Evolutionary conservation across 2,797 vertebrate species (phyloP).

Genomic region (Alexandromys oeconomus): DNA sequence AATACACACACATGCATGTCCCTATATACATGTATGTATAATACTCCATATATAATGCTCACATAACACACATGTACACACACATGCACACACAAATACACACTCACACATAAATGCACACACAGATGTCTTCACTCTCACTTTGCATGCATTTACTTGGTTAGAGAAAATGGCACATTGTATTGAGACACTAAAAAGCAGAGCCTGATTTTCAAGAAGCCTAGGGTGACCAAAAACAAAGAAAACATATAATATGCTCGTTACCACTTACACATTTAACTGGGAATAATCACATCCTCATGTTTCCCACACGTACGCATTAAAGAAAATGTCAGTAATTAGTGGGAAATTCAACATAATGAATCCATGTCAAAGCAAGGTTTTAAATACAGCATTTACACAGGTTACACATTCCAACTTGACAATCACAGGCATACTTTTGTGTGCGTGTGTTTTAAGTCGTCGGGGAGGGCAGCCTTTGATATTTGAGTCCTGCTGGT

Average conservation of each 20-base stretch:
- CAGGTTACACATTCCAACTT: conserved; percentile 80
- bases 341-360: conserved; percentile 82
- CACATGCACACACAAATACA: not conserved
- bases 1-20: not conserved
- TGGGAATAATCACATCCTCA: conserved; percentile 76
- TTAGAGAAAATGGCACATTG: not conserved
- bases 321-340: conserved; percentile 82
- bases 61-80: not conserved
- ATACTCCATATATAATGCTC: not conserved
- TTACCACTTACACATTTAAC: conserved; percentile 71
- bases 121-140: not conserved
- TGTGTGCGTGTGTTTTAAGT: conserved; percentile 16
- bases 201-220: not conserved
- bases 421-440: conserved; percentile 67
- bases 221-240: conserved; percentile 21
- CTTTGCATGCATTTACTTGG: not conserved
- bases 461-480: not conserved
- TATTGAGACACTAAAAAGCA: not conserved
- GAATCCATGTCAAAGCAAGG: conserved; percentile 78
- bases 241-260: not conserved
- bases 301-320: conserved; percentile 69
- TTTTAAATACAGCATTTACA: conserved; percentile 80
- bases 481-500: conserved; percentile 53
- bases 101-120: not conserved
- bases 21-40: not conserved